Percentiles rank a stretch among this genome's conserved stretches.
Evolutionary conservation across 1,140 invertebrate species (phyloP).

Genomic region (Papilio dardanus): DNA sequence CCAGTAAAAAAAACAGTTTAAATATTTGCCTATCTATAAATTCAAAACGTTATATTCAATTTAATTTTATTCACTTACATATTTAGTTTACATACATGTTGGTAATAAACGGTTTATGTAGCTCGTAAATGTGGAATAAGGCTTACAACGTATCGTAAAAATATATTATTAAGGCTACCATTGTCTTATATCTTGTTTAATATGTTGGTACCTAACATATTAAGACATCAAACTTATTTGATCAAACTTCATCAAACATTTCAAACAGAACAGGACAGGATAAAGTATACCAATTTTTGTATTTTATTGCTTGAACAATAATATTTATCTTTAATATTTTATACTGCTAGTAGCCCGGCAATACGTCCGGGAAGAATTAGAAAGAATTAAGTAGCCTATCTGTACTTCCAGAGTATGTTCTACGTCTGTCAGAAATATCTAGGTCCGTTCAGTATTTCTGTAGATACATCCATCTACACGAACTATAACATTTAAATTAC

Average conservation of each 20-base stretch:
- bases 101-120: slow-evolving; percentile 8
- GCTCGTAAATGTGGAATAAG: not conserved
- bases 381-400: no score
- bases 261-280: not conserved
- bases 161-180: not conserved
- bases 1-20: not conserved
- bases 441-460: no score
- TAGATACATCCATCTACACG: no score
- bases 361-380: no score
- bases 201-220: not conserved
- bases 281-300: no score
- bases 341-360: no score
- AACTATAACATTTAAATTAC: no score
- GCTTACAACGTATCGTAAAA: slow-evolving; percentile 12
- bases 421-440: no score
- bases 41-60: not conserved
- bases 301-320: no score
- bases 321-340: no score
- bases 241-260: not conserved
- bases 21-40: not conserved
- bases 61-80: not conserved
- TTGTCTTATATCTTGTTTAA: not conserved
- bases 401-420: no score
- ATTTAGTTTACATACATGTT: not conserved
- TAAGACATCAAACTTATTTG: no score